Evolutionary conservation across 1,140 invertebrate species (phyloP), one percentile per base, ranked within the genome.

Genomic region (Papilio glaucus): DNA sequence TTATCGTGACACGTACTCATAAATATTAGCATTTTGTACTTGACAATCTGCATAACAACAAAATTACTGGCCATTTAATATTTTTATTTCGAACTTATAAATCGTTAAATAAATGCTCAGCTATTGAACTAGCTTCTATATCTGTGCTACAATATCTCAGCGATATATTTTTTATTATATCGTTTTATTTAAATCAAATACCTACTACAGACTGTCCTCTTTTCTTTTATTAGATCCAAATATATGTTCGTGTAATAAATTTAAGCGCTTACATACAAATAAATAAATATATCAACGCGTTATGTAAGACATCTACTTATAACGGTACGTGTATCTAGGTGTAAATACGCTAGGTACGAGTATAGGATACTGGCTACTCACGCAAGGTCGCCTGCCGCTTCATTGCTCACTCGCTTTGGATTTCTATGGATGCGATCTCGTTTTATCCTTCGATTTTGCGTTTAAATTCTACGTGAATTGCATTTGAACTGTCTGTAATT

Each of bases 371-470:
- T 57, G 83, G 45, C 15, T 45, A 45, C 45, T 49, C 80, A 82
- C 82, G 85, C 90, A 92, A 92, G 90, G 90, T 89, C 90, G 87
- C 72, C 86, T 78, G 85, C 83, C 89, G 89, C 90, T 86, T 90
- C 87, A 87, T 79, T 89, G 85, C 84, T 88, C 85, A 86, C 77
- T 78, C 24, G 71, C 68, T 67, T 75, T 74, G 37, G 67, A 72
- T 41, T 86, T 75, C 21, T 79, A 70, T 86, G 82, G 87, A 87
- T 84, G 77, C 68, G 73, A 29, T 72, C 37, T 71, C 45, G 12
- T 45, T 8, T 73, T 24, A 26, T 42, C 12, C 18, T 53, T 18
- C 8, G 13, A 8, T 53, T 21, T 24, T 10, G 39, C 13, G 10
- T 13, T 41, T 41, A 13, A 41, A 13, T 41, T 33, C 29, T 33